Evolutionary conservation across 2,888 invertebrate genomes (phyloP).

Genomic region (Cacoxenus indagator): DNA sequence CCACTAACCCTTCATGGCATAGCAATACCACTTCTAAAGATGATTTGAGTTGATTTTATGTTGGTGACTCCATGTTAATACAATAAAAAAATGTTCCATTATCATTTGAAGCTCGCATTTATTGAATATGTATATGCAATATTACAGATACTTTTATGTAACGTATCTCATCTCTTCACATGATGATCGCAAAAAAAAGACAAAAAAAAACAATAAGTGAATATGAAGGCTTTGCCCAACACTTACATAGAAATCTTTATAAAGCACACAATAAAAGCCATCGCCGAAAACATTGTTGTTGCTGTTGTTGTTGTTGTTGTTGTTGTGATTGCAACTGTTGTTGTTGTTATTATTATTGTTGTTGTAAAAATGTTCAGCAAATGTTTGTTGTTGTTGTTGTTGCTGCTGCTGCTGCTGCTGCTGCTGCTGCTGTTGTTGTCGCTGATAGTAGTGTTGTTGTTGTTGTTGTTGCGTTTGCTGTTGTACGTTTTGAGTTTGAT

Average conservation of each 20-base stretch:
- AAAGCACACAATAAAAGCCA: constrained; percentile 68
- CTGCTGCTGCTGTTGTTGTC: constrained; percentile 43
- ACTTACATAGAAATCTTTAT: constrained; percentile 69
- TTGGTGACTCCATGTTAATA: no score
- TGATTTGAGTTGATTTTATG: no score
- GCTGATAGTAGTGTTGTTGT: constrained; percentile 38
- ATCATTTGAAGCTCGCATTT: no score
- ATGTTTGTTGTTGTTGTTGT: constrained; percentile 43
- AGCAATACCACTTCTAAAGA: no score
- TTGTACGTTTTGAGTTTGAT: constrained; percentile 20
- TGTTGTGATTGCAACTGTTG: constrained; percentile 32
- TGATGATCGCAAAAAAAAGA: no score
- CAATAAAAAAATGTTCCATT: no score
- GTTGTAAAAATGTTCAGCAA: constrained; percentile 32
- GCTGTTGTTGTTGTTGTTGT: constrained; percentile 41
- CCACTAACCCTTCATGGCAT: no score
- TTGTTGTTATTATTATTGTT: constrained; percentile 39
- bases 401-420: constrained; percentile 40
- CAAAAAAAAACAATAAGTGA: no score
- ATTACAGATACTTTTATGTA: no score
- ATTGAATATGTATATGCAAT: no score
- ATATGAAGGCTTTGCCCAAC: constrained; percentile 12
- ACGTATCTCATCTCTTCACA: no score
- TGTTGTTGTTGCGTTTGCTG: constrained; percentile 37
- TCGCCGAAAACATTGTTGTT: constrained; percentile 57